Evolutionary conservation across 2,113 vertebrate genomes (phyloP), one percentile per base, ranked within the genome.

Genomic region (Nothocercus nigrocapillus): DNA sequence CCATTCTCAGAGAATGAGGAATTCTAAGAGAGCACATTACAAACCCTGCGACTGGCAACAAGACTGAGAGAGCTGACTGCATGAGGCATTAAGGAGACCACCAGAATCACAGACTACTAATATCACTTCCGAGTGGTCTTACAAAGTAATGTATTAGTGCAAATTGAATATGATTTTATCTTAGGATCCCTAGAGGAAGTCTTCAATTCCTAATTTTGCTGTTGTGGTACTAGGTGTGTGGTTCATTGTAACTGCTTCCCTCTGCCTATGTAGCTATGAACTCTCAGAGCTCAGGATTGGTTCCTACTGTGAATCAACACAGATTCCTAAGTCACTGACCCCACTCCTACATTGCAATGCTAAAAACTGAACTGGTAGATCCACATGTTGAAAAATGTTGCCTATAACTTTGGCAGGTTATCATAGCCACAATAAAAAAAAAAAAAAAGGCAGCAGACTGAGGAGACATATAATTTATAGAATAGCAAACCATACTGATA

Each of bases 141-240:
- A 44, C 32, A 90, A 82, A 94, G 16, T 28, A 68, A 38, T 85
- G 56, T 88, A 80, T 78, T 95, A 85, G 61, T 80, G 54, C 89
- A 92, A 95, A 95, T 40, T 59, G 59, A 45, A 83, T 42, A 28
- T 51, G 18, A 82, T 66, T 85, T 94, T 92, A 32, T 73, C 78
- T 58, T 74, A 13, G 15, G 54, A 94, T 77, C 28, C 40, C 25
- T 69, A 72, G 80, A 74, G 20, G 0, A 0, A 63, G 30, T 81
- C 82, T 93, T 70, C 45, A 61, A 1, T 90, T 85, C 32, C 2
- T 6, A 0, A 19, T 0, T 11, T 5, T 76, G 81, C 79, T 67
- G 20, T 24, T 70, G 14, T 83, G 72, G 67, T 56, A 38, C 91
- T 89, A 82, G n/a, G n/a, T 89, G 14, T 61, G 20, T 2, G 2